Evolutionary conservation across 1,140 invertebrate species (phyloP).

Genomic region (Drosophila nigrodunni): DNA sequence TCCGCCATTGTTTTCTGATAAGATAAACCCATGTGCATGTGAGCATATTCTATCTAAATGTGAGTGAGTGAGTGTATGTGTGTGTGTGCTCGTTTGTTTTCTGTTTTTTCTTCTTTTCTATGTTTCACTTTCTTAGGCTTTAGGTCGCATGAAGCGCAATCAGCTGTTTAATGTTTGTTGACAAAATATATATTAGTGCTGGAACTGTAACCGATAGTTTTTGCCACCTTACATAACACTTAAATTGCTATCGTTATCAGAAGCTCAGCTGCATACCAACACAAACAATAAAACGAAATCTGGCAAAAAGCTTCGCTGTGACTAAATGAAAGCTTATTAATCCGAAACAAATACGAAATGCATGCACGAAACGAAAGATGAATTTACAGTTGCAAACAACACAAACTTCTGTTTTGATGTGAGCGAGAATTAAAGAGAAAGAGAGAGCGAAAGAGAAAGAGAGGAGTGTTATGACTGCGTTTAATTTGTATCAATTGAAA

Average conservation of each 20-base stretch:
- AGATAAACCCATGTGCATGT: conserved; percentile 59
- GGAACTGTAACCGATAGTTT: conserved; percentile 35
- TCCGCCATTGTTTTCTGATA: conserved; percentile 50
- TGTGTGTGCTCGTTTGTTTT: conserved; percentile 6
- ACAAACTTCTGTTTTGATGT: conserved; percentile 4
- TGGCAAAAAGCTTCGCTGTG: not conserved
- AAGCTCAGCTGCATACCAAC: not conserved
- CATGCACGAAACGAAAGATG: not conserved
- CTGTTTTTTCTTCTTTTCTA: conserved; percentile 20
- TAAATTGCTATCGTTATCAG: not conserved
- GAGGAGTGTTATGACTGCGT: conserved; percentile 41
- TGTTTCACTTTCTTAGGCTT: conserved; percentile 3
- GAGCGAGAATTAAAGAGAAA: not conserved
- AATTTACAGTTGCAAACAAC: not conserved
- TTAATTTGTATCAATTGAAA: conserved; percentile 56
- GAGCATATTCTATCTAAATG: conserved; percentile 2
- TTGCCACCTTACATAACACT: conserved; percentile 10
- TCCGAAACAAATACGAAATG: not conserved
- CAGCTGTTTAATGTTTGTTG: conserved; percentile 50
- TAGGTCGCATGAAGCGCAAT: conserved; percentile 15
- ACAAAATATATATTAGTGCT: conserved; percentile 29
- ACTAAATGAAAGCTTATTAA: not conserved
- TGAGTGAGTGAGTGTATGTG: not conserved
- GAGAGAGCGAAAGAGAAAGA: no score
- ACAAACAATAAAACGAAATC: not conserved